Base-by-base conservation (phyloP, 2,888 invertebrate species). In the Aleiodes alternator region DNA sequence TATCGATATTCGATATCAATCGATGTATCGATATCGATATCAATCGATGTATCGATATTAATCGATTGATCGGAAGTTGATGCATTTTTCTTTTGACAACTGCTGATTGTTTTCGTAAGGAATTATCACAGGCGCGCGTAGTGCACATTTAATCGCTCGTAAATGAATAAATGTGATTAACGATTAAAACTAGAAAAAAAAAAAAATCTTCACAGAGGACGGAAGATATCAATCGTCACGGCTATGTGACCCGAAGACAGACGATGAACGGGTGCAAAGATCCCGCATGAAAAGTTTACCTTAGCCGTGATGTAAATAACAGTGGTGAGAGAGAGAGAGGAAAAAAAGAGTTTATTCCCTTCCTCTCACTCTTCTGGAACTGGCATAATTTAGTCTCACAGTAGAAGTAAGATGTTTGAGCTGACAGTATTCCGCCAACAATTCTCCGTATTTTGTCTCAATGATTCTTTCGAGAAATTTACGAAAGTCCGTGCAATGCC, bases 251-350 rank as follows among this genome's bases (percentile, higher is more conserved):
- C 82, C 79, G 88, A 86, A 83, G 88, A 88, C 86, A 87, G 88
- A 89, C 83, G 84, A 82, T 87, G 86, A 85, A 87, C 89, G 84
- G 86, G 85, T 85, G 80, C 81, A 80, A 76, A 77, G 72, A 56
- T 78, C 74, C 80, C 79, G 78, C 80, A 81, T 74, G 82, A 83
- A 82, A 87, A 85, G 87, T 87, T 86, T 87, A 87, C 85, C 84
- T 87, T 85, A 85, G 79, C 81, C 69, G 80, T 81, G 77, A 80
- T 82, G 84, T 88, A 87, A 87, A 88, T 87, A 86, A 79, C 86
- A 84, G 81, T 78, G 79, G 80, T 78, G 75, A 29, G 53, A 84
- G 81, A 78, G 79, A 80, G 79, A 75, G 43, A 53, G 14, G 29
- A 74, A 59, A 72, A 51, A 66, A 68, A 75, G 66, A 66, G 56